Evolutionary conservation across 2,888 invertebrate genomes (phyloP), one percentile per base, ranked within the genome.

Genomic region (Rotaria macrura): DNA sequence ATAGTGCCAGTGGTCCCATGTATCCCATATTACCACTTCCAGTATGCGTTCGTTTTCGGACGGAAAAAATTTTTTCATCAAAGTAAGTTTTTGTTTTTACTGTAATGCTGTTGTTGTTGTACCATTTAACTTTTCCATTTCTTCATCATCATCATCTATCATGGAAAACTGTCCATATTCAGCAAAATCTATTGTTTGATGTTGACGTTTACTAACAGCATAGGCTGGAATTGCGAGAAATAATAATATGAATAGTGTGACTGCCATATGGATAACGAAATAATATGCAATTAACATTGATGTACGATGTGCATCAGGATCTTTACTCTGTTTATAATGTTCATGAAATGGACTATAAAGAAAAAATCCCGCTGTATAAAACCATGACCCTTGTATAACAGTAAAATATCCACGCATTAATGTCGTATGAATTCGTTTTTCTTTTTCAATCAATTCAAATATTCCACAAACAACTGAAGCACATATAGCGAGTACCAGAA

Each of bases 301-400:
- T 74, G 74, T 40, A 14, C 74, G 74, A 74, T 74, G 74, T 23
- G 0, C n/a, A 40, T 25, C 74, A 43, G 74, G 40, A 25, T 74
- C 74, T 38, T 38, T 20, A 43, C 17, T 23, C 9, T 40, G 10
- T 25, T 43, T 10, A n/a, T 74, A 74, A 74, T 74, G 74, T 7
- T 25, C 74, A 74, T 74, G 74, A 74, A 74, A 74, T 74, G 74
- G 74, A 40, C 74, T 74, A 25, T 74, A 74, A 9, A 74, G 74
- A 43, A 74, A 40, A 40, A 74, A 74, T 9, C 40, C 74, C 1
- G 14, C 43, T 74, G 23, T 38, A 74, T 74, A 74, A 40, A 74
- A 74, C 74, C 74, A 74, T 10, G 40, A 6, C 23, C 74, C 74
- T 43, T 74, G 74, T 43, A 74, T 9, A 6, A 74, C 74, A 23